Base-by-base conservation (phyloP, 2,797 vertebrate genomes). In the Coendou prehensilis region DNA sequence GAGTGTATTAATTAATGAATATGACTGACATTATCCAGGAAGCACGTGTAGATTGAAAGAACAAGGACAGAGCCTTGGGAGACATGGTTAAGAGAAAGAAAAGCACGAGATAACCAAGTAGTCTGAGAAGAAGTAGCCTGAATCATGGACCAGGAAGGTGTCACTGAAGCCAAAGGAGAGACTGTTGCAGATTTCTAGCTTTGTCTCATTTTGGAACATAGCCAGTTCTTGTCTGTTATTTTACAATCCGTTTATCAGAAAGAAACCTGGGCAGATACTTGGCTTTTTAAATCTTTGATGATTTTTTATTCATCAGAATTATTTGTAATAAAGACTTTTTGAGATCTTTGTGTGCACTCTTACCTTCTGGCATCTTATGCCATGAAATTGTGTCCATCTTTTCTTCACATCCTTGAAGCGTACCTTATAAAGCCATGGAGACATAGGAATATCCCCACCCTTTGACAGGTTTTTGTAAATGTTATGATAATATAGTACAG, bases 201-300 rank as follows among this genome's bases (percentile, higher is more conserved):
- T 81, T 91, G 30, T 41, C 30, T 93, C 59, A 23, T 86, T 64
- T 81, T 73, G 69, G 26, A 64, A 78, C 11, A 30, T 95, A 75
- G 61, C 63, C 37, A 76, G 22, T 82, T 37, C 7, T 86, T 37
- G 17, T 3, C 45, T 41, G 54, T 78, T n/a, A 83, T 80, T 82
- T 89, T 63, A n/a, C 5, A 78, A 33, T 69, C 50, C 50, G 26
- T 82, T 89, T 69, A 26, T 88, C 61, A 64, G 56, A 71, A 89
- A 47, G 64, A 89, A 86, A 63, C 59, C 33, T n/a, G 9, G 59
- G 33, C n/a, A 92, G 20, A 59, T 87, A 52, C 59, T 52, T 84
- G n/a, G 11, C 56, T 69, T 79, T 87, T 8, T 83, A 61, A 41
- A 33, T 57, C 57, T 61, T 37, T 76, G 57, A 5, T 67, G 47